phyloP scores from a whole-genome alignment of 2,888 invertebrate species.

The Neuroscelio doddi region DNA sequence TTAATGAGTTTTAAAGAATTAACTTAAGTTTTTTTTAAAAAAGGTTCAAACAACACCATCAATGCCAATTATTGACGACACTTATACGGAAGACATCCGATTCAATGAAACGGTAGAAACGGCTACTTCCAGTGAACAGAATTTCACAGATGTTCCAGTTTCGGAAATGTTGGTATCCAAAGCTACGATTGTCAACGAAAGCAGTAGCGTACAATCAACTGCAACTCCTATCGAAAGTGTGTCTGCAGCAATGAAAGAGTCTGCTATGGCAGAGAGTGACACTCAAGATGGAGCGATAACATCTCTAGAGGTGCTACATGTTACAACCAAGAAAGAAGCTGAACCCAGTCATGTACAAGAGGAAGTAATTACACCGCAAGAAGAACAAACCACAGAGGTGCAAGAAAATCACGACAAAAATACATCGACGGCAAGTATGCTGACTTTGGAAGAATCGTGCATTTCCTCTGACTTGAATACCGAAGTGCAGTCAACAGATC shows the following conservation, averaged over 20 bases:
- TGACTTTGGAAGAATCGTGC: slow-evolving; percentile 50
- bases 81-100: slow-evolving; percentile 56
- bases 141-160: slow-evolving; percentile 55
- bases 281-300: slow-evolving; percentile 3
- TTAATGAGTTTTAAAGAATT: too few species aligned
- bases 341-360: slow-evolving; percentile 17
- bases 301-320: slow-evolving; percentile 3
- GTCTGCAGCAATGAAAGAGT: too few species aligned
- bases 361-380: slow-evolving; percentile 22
- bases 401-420: too few species aligned
- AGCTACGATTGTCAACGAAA: slow-evolving; percentile 34
- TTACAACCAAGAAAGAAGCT: slow-evolving; percentile 1
- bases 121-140: slow-evolving; percentile 47
- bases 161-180: slow-evolving; percentile 61
- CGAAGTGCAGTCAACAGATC: slow-evolving; percentile 47
- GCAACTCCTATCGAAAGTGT: slow-evolving; percentile 35
- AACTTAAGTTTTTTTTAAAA: neutral
- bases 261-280: neutral
- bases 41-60: slow-evolving; percentile 65
- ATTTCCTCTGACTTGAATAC: slow-evolving; percentile 51
- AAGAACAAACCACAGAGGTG: slow-evolving; percentile 43
- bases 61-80: slow-evolving; percentile 69
- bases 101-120: slow-evolving; percentile 50
- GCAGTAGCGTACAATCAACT: slow-evolving; percentile 34
- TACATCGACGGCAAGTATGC: slow-evolving; percentile 43